Evolutionary conservation across 2,888 invertebrate species (phyloP).

Genomic region (Psococerastis gibbosa): DNA sequence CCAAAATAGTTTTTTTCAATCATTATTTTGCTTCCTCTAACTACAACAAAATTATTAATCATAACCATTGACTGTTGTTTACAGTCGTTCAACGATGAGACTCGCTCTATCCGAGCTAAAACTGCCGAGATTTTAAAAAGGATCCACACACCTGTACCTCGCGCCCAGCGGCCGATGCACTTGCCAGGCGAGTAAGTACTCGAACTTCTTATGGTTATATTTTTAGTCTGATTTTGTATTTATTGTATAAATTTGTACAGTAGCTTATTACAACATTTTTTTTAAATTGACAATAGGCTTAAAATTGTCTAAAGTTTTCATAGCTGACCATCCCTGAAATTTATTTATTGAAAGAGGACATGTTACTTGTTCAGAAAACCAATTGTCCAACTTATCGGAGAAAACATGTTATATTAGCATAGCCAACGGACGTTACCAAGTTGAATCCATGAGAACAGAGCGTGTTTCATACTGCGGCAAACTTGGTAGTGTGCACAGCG

Average conservation of each 20-base stretch:
- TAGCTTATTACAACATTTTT: background rate
- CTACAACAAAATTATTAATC: background rate
- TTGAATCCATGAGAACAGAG: too few species aligned
- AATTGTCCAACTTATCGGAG: too few species aligned
- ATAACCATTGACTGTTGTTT: too few species aligned
- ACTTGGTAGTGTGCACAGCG: too few species aligned
- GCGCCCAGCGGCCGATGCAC: slow-evolving; percentile 39
- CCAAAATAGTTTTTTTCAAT: background rate
- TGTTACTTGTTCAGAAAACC: too few species aligned
- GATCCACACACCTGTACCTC: slow-evolving; percentile 55
- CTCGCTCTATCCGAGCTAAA: slow-evolving; percentile 58
- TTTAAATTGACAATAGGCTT: background rate
- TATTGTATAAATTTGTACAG: too few species aligned
- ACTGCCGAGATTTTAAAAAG: slow-evolving; percentile 53
- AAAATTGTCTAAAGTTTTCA: background rate
- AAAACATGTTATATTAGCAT: too few species aligned
- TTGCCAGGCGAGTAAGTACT: slow-evolving; percentile 26
- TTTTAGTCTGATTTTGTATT: too few species aligned
- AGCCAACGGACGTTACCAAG: too few species aligned
- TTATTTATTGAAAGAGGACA: too few species aligned
- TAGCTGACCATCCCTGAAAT: background rate
- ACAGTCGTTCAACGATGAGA: slow-evolving; percentile 69
- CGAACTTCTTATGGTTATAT: slow-evolving; percentile 10
- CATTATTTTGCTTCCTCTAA: too few species aligned
- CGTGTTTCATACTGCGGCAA: too few species aligned